phyloP scores from a whole-genome alignment of 2,888 invertebrate genomes.

The Ochropacha duplaris region DNA sequence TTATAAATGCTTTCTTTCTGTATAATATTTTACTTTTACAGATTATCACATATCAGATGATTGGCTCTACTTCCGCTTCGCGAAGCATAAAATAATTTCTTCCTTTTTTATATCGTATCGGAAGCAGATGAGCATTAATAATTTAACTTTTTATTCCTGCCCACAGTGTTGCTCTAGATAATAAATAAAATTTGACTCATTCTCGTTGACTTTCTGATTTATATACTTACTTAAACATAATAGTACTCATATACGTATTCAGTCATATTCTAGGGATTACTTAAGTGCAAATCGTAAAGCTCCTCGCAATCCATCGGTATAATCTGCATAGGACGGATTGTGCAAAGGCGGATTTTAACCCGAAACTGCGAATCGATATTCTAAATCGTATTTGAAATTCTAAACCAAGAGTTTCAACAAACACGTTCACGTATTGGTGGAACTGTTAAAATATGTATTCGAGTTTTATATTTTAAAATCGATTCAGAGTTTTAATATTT shows the following conservation, averaged over 20 bases:
- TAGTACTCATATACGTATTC: no score
- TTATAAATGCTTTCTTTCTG: no score
- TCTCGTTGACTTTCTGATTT: no score
- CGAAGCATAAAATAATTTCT: not conserved
- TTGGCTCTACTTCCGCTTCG: not conserved
- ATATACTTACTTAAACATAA: no score
- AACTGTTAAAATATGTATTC: not conserved
- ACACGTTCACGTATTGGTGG: constrained; percentile 9
- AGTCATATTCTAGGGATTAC: not conserved
- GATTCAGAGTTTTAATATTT: no score
- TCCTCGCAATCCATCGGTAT: constrained; percentile 7
- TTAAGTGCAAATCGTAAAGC: not conserved
- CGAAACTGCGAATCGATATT: constrained; percentile 22
- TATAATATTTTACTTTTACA: no score
- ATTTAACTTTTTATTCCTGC: not conserved
- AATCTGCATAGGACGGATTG: constrained; percentile 34
- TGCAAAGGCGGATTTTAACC: constrained; percentile 22
- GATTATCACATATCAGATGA: not conserved
- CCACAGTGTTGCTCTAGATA: not conserved
- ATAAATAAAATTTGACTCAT: no score
- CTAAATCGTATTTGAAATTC: constrained; percentile 28
- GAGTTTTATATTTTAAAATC: not conserved
- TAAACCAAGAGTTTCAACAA: constrained; percentile 15
- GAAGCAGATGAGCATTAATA: not conserved
- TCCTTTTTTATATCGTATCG: not conserved